Evolutionary conservation across 1,140 invertebrate species (phyloP).

Genomic region (Gerris buenoi): DNA sequence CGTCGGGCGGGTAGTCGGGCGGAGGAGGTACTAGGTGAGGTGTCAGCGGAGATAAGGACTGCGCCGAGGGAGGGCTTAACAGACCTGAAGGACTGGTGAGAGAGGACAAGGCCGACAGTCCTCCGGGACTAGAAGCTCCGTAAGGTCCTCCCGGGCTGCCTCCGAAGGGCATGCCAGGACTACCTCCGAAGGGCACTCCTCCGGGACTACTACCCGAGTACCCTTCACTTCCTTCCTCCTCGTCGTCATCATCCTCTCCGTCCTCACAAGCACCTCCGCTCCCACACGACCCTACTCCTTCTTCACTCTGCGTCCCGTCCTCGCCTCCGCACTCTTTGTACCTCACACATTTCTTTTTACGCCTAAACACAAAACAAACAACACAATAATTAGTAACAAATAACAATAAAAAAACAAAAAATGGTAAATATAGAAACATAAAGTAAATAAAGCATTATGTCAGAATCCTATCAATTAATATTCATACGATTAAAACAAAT

Average conservation of each 20-base stretch:
- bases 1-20: slow-evolving; percentile 22
- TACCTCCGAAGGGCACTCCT: slow-evolving; percentile 17
- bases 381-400: slow-evolving; percentile 11
- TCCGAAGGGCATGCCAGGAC: not conserved
- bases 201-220: not conserved
- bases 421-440: slow-evolving; percentile 14
- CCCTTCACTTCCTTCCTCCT: not conserved
- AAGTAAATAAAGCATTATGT: too few species aligned
- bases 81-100: slow-evolving; percentile 54
- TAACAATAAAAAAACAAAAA: slow-evolving; percentile 14
- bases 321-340: slow-evolving; percentile 59
- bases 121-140: slow-evolving; percentile 60
- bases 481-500: too few species aligned
- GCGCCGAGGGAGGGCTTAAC: slow-evolving; percentile 46
- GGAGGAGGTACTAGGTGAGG: slow-evolving; percentile 33
- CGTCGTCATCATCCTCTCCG: slow-evolving; percentile 26
- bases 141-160: slow-evolving; percentile 23
- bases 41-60: slow-evolving; percentile 36
- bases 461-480: too few species aligned
- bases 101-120: slow-evolving; percentile 56
- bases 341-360: slow-evolving; percentile 96
- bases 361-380: slow-evolving; percentile 46
- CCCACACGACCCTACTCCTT: slow-evolving; percentile 57
- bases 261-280: slow-evolving; percentile 59
- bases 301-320: slow-evolving; percentile 59